A percentile compares a stretch with the other conserved stretches of the same genome.
Conservation (phyloP, 2,113 vertebrate genomes). For the Ophthalmolycus amberensis region DNA sequence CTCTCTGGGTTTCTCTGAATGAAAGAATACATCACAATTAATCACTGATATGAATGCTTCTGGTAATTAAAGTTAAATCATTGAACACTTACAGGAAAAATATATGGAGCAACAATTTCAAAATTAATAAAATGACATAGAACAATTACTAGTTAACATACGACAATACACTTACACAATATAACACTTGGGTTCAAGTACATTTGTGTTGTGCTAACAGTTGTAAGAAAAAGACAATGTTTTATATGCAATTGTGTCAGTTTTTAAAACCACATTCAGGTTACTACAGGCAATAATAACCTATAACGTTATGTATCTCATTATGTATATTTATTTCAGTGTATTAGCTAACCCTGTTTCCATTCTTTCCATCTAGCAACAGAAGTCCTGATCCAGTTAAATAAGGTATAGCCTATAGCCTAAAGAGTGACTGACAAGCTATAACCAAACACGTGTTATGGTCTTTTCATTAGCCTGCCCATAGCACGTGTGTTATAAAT, state of each 20-base stretch:
- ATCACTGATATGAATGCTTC: neutral
- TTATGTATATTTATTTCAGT: neutral
- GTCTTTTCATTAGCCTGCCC: too few relatives aligned
- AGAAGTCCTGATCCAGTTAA: neutral
- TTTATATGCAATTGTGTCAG: neutral
- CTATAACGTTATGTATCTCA: neutral
- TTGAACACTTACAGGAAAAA: neutral
- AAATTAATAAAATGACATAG: neutral
- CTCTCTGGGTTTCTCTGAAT: slow-evolving; percentile 76
- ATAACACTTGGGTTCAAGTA: too few relatives aligned
- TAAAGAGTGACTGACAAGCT: neutral
- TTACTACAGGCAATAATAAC: neutral
- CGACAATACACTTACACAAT: neutral
- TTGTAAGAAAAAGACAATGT: neutral
- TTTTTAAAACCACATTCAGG: neutral
- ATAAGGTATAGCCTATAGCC: neutral
- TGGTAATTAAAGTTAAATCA: neutral
- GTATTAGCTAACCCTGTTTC: neutral
- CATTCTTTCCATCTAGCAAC: neutral
- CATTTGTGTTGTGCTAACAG: neutral
- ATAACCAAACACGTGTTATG: too few relatives aligned
- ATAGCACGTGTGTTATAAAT: neutral
- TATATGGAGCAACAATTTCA: neutral
- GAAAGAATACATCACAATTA: neutral
- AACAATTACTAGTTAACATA: neutral